Conservation (phyloP, 2,113 vertebrate genomes). For the Ptilorrhoa leucosticta region DNA sequence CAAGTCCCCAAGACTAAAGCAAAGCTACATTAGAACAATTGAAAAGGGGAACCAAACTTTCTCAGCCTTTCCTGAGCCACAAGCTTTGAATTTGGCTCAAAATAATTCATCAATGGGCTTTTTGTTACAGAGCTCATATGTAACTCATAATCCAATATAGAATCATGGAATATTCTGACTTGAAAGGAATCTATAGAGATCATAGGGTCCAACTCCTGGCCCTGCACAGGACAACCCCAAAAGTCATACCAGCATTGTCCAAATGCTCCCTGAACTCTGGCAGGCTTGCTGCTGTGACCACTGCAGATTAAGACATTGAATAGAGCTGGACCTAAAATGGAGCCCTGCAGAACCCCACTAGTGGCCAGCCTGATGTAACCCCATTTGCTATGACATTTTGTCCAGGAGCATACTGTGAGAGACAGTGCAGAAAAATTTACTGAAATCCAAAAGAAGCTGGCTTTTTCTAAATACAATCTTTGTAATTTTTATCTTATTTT, state of each 20-base stretch:
- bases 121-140: neutral
- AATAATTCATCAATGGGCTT: accelerated
- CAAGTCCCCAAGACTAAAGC: neutral
- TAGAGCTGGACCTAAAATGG: neutral
- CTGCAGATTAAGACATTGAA: too few relatives aligned
- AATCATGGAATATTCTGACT: neutral
- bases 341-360: neutral
- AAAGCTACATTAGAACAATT: accelerated
- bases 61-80: accelerated
- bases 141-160: neutral
- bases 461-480: neutral
- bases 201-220: neutral
- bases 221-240: neutral
- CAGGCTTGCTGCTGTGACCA: neutral
- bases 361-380: neutral
- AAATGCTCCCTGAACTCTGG: neutral
- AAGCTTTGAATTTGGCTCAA: neutral
- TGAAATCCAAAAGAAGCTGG: neutral
- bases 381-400: neutral
- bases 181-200: neutral
- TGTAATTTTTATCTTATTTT: neutral
- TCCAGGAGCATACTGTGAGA: neutral
- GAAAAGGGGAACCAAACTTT: neutral
- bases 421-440: neutral
- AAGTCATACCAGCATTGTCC: neutral